A percentile compares a stretch with the other conserved stretches of the same genome.
phyloP scores from a whole-genome alignment of 2,888 invertebrate species.

The Agrypnus murinus region DNA sequence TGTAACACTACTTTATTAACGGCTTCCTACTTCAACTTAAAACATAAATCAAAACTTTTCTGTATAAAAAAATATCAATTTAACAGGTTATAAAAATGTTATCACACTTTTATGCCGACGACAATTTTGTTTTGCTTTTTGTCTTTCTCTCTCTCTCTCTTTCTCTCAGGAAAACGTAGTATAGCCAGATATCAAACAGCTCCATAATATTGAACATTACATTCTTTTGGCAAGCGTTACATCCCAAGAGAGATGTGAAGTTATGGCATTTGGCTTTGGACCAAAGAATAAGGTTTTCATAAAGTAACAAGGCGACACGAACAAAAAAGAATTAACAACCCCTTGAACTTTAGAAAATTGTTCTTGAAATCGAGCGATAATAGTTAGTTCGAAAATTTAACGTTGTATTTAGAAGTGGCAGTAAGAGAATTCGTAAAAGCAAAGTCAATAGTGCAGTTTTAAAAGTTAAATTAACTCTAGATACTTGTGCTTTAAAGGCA shows the following conservation, averaged over 20 bases:
- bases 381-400: not conserved
- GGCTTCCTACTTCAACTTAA: not conserved
- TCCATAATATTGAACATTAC: constrained; percentile 13
- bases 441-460: not conserved
- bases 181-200: not conserved
- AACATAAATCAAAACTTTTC: constrained; percentile 3
- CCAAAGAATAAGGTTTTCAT: not conserved
- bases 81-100: constrained; percentile 7
- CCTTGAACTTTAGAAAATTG: constrained; percentile 13
- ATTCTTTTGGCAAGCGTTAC: not conserved
- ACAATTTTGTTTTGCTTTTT: constrained; percentile 22
- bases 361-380: not conserved
- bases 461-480: not conserved
- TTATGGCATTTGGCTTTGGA: constrained; percentile 13
- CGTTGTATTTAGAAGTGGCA: not conserved
- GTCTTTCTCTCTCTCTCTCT: too few species aligned
- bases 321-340: not conserved
- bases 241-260: constrained; percentile 7
- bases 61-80: constrained; percentile 13
- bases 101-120: constrained; percentile 10
- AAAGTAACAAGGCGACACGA: not conserved
- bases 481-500: not conserved
- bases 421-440: not conserved
- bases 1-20: not conserved
- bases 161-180: not conserved